Base-by-base conservation (phyloP, 1,140 invertebrate genomes). In the Mesaphorura yosii region DNA sequence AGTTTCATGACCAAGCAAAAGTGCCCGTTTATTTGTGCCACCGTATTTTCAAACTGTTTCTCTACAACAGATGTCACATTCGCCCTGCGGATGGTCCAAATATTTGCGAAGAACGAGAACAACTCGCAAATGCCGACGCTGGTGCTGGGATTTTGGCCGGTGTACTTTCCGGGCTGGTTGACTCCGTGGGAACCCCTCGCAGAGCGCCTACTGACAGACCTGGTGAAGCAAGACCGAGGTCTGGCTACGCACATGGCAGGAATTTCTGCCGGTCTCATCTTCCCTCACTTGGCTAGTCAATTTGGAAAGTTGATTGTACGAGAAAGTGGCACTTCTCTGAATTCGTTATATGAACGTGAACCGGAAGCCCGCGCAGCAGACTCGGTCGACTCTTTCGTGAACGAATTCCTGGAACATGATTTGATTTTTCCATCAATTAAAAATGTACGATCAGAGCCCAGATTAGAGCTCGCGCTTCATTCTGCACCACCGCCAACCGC, bases 101-200 rank as follows among this genome's bases (percentile, higher is more conserved):
- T 54, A 15, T 48, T 48, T 22, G 31, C 52, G 12, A 54, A 50
- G 39, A 46, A 54, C 26, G n/a, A 2, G 17, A 23, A 45, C 3
- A 17, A 25, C 19, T 25, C 40, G 22, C 23, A 39, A 10, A 46
- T 38, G 3, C 52, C 52, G 4, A 40, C 17, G 12, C 28, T 54
- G 20, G 15, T 54, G 20, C 27, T 54, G 19, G 52, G 52, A 6
- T 37, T 48, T 19, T 14, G 48, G 2, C 52, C 52, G 5, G 31
- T 48, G 12, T 15, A 28, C 28, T n/a, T n/a, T n/a, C 40, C 40
- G 20, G 51, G 40, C 3, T 22, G 26, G 7, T n/a, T 27, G 3
- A 44, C 51, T 19, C 51, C 51, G 15, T 48, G 44, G 52, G 45
- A 48, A 23, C 52, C 52, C 2, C 22, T 54, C 20, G 19, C 48